Evolutionary conservation across 1,140 invertebrate genomes (phyloP), one percentile per base, ranked within the genome.

Genomic region (Drosophila rufa): DNA sequence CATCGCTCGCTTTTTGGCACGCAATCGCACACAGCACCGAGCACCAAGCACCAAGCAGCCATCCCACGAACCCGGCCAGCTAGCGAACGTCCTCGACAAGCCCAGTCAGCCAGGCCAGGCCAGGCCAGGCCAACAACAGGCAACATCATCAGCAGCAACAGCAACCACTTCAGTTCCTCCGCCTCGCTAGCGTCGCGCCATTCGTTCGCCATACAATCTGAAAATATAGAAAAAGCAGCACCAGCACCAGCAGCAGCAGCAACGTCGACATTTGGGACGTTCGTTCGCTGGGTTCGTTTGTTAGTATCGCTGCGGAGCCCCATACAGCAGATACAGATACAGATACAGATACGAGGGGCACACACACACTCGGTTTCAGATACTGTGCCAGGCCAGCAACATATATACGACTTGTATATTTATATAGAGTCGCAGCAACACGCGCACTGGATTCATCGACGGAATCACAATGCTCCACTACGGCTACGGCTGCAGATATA

Each of bases 211-310:
- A 69, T 80, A 82, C 83, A 76, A 80, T 69, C 82, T 86, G 61
- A 86, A 81, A 82, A 79, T 86, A 86, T 82, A 76, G 65, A 78
- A 86, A 82, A 82, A 78, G 74, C 68, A 79, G 68, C 81, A 77
- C 33, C 77, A 79, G 30, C 62, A 66, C 33, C 57, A 74, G 62
- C 69, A 79, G 22, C 62, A 66, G 40, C 57, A 74, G 62, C 69
- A 61, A 38, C 77, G 66, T 68, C 81, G 82, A 86, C 82, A 87
- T 86, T 86, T 86, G 82, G 83, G 83, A 86, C 83, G 83, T 85
- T 85, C 78, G 82, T 80, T 80, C 36, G 50, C 33, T 66, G 36
- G 48, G 69, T 70, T 75, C 69, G 73, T 55, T 74, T 58, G 82
- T 86, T 82, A 64, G 82, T 86, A 86, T 79, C 82, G 81, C 74